Conservation (phyloP, 1,140 invertebrate genomes). For the Drosophila burlai region DNA sequence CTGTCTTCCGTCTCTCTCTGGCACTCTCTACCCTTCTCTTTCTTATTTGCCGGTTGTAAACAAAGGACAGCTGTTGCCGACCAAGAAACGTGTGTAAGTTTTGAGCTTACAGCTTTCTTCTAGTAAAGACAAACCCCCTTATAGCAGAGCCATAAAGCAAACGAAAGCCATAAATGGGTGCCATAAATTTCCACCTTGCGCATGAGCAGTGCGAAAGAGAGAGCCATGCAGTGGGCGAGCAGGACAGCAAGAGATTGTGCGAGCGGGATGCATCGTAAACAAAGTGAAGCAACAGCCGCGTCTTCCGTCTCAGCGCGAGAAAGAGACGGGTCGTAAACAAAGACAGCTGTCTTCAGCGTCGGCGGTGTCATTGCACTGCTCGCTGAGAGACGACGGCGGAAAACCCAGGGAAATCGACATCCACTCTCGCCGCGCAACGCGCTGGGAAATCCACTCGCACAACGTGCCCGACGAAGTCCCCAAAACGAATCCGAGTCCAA, state of each 20-base stretch:
- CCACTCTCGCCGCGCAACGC: conserved; percentile 1
- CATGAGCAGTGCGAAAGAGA: conserved; percentile 39
- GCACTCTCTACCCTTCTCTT: conserved; percentile 2
- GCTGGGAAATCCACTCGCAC: conserved; percentile 41
- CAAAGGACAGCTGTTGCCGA: conserved; percentile 65
- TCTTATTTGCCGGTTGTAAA: conserved; percentile 58
- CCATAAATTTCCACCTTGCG: conserved; percentile 8
- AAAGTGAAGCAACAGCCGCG: conserved; percentile 58
- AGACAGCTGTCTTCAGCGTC: conserved; percentile 71
- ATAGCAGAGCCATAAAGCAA: conserved; percentile 10
- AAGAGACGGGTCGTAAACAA: conserved; percentile 83
- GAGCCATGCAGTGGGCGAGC: conserved; percentile 1
- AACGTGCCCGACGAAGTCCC: conserved; percentile 41
- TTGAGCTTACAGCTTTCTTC: conserved; percentile 24
- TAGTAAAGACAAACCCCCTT: conserved; percentile 35
- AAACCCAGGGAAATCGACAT: conserved; percentile 12
- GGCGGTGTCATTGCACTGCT: conserved; percentile 73
- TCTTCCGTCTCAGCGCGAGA: conserved; percentile 69
- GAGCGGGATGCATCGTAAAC: conserved; percentile 80
- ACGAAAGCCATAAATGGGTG: background rate
- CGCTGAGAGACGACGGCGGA: conserved; percentile 45
- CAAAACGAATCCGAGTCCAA: background rate
- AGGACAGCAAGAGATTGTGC: conserved; percentile 26
- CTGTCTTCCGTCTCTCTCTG: background rate
- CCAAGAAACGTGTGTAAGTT: conserved; percentile 3